Evolutionary conservation across 2,888 invertebrate species (phyloP), one percentile per base, ranked within the genome.

Genomic region (Ennomos quercinarius): DNA sequence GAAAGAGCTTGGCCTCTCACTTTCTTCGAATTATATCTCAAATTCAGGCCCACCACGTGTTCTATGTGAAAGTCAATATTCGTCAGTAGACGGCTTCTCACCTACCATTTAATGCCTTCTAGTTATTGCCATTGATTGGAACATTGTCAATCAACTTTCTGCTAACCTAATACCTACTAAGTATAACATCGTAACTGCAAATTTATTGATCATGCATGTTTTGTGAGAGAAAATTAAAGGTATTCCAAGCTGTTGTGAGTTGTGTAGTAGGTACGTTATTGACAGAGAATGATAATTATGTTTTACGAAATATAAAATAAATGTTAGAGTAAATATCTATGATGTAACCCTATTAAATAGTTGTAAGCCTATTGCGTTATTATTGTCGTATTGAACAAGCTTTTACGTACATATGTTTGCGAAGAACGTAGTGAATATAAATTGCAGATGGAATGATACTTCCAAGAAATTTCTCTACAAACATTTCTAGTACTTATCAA

Each of bases 1-100:
- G 88, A 89, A 91, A 90, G 86, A 89, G 87, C 69, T 64, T 27
- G 57, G 73, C 84, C 87, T 85, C 89, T 91, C 87, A 89, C 91
- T 91, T 91, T 91, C 89, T 81, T 85, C 73, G 73, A 74, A 80
- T 81, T 74, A 77, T 80, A 74, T 71, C 67, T 83, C 78, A 81
- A 83, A 84, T 81, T 84, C 76, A 64, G 71, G 67, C 72, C 76
- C 81, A 81, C 81, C 80, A 80, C 49, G 42, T 48, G 54, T 72
- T 64, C 51, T 54, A 69, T 73, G 89, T 84, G 91, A 91, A 91
- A 91, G 91, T 89, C 84, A 81, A 76, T 77, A 83, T 79, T 81
- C 77, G 76, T 68, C 55, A 50, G 37, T 69, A 70, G 74, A 73
- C 77, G 65, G 77, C 49, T 77, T 81, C 80, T 77, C 78, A 75